phyloP scores from a whole-genome alignment of 1,140 invertebrate genomes.

The Oncopodura yosiiana region DNA sequence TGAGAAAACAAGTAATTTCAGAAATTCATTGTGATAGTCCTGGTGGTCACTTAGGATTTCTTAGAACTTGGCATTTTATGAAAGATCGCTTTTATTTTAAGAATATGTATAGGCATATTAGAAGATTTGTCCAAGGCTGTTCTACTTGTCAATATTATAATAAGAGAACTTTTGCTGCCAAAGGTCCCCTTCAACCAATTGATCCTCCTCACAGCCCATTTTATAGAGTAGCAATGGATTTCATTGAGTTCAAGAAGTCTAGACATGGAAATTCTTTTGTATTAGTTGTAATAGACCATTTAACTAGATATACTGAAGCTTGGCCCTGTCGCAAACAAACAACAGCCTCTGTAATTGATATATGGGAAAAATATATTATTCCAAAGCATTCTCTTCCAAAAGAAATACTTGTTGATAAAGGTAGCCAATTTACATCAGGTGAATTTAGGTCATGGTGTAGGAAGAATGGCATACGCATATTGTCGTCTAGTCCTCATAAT shows the following conservation, averaged over 20 bases:
- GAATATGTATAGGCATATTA: constrained; percentile 1
- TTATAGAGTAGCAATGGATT: constrained; percentile 12
- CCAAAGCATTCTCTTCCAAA: constrained; percentile 9
- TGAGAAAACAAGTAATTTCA: background rate
- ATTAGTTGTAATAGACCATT: constrained; percentile 13
- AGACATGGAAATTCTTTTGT: constrained; percentile 4
- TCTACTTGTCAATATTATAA: constrained; percentile 13
- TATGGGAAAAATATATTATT: constrained; percentile 2
- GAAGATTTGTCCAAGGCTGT: constrained; percentile 8
- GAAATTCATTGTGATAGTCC: background rate
- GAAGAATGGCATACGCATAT: too few species aligned
- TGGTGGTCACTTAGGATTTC: constrained; percentile 14
- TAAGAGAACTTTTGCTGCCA: background rate
- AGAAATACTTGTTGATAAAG: constrained; percentile 12
- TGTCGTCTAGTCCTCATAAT: too few species aligned
- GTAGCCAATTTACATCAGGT: background rate
- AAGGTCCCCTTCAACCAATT: background rate
- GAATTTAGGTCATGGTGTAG: too few species aligned
- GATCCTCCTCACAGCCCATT: constrained; percentile 3
- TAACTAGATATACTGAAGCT: constrained; percentile 10
- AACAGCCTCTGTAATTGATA: background rate
- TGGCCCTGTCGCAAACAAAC: constrained; percentile 1
- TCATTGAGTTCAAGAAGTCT: background rate
- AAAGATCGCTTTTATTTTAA: constrained; percentile 15
- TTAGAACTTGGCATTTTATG: constrained; percentile 7